phyloP scores from a whole-genome alignment of 1,140 invertebrate genomes.

The Brachionus angularis region DNA sequence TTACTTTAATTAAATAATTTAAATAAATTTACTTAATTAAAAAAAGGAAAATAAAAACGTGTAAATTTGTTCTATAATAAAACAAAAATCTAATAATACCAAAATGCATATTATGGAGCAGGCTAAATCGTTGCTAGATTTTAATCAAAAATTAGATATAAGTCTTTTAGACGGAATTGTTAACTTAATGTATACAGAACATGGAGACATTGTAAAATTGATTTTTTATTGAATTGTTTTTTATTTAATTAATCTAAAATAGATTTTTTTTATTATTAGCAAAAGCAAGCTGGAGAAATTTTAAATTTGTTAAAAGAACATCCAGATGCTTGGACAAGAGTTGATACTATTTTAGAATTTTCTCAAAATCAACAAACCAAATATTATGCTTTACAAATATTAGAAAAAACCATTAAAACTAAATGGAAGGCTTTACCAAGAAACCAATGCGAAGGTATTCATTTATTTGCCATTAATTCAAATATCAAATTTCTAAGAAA shows the following conservation, averaged over 20 bases:
- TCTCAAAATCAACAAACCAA: conserved; percentile 92
- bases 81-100: too few species aligned
- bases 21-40: too few species aligned
- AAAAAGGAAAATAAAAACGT: too few species aligned
- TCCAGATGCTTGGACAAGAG: conserved; percentile 96
- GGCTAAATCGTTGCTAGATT: conserved; percentile 40
- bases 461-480: too few species aligned
- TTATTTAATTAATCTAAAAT: too few species aligned
- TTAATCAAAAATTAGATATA: conserved; percentile 41
- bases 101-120: conserved; percentile 44
- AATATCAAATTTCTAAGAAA: not conserved
- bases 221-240: not conserved
- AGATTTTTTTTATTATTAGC: not conserved
- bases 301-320: conserved; percentile 76
- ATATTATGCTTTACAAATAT: conserved; percentile 97
- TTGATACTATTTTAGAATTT: conserved; percentile 96
- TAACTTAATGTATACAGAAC: conserved; percentile 41
- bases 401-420: conserved; percentile 98
- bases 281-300: conserved; percentile 41
- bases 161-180: conserved; percentile 43
- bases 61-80: too few species aligned
- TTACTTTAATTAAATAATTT: too few species aligned
- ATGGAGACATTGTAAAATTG: conserved; percentile 37
- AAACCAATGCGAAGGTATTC: conserved; percentile 85
- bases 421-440: conserved; percentile 96